Evolutionary conservation across 2,888 invertebrate species (phyloP).

Genomic region (Hoplodrina blanda): DNA sequence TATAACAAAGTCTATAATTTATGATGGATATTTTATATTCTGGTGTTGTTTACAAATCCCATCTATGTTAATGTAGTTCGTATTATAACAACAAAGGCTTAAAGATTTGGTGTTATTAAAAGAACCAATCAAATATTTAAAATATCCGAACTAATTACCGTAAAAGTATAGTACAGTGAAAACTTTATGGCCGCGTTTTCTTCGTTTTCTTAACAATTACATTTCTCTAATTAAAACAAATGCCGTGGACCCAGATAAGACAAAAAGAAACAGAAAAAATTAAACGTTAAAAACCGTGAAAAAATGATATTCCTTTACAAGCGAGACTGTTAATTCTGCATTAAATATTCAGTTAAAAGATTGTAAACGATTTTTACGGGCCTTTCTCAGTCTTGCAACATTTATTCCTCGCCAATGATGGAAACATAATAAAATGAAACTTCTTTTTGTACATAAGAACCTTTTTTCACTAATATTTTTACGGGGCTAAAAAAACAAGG

Average conservation of each 20-base stretch:
- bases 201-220: conserved; percentile 3
- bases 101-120: too few relatives aligned
- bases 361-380: conserved; percentile 6
- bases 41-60: background rate
- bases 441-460: conserved; percentile 18
- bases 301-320: conserved; percentile 6
- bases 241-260: conserved; percentile 12
- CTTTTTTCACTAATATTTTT: conserved; percentile 31
- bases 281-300: conserved; percentile 7
- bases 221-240: conserved; percentile 41
- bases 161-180: background rate
- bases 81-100: background rate
- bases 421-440: conserved; percentile 38
- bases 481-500: conserved; percentile 12
- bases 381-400: conserved; percentile 1
- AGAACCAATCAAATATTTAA: too few relatives aligned
- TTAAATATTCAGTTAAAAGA: conserved; percentile 27
- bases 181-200: background rate
- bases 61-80: background rate
- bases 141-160: background rate
- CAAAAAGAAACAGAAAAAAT: background rate
- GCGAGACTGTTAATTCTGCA: conserved; percentile 11
- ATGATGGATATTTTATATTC: conserved; percentile 1
- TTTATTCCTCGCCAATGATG: conserved; percentile 12
- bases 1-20: conserved; percentile 3